Evolutionary conservation across 2,113 vertebrate genomes (phyloP).

Genomic region (Paramisgurnus dabryanus): DNA sequence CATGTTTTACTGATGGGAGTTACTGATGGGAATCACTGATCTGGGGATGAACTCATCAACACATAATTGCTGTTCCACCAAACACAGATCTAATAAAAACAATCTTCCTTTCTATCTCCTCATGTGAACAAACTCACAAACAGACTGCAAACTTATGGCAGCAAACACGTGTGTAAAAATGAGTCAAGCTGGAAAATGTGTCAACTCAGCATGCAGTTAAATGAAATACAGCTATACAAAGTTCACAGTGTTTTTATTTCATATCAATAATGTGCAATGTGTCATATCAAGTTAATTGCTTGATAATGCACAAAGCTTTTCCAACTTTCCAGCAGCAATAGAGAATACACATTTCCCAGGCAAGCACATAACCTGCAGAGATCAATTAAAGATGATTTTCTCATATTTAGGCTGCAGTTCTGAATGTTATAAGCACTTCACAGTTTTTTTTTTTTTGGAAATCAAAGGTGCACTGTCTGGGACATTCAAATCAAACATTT

Average conservation of each 20-base stretch:
- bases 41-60: conserved; percentile 59
- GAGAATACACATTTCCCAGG: too few relatives aligned
- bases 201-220: conserved; percentile 5
- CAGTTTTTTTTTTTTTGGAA: too few relatives aligned
- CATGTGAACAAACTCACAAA: conserved; percentile 1
- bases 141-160: background rate
- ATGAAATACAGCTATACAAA: conserved; percentile 15
- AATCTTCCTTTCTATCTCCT: conserved; percentile 9
- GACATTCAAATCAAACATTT: too few relatives aligned
- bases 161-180: conserved; percentile 9
- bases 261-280: background rate
- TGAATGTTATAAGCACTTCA: too few relatives aligned
- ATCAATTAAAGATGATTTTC: too few relatives aligned
- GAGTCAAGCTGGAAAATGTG: conserved; percentile 11
- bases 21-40: conserved; percentile 57
- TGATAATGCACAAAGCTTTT: background rate
- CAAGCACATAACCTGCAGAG: too few relatives aligned
- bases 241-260: conserved; percentile 3
- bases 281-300: background rate
- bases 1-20: conserved; percentile 18
- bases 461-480: too few relatives aligned
- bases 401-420: too few relatives aligned
- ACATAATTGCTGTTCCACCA: conserved; percentile 62
- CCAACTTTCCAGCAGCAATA: too few relatives aligned
- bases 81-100: conserved; percentile 61